Conservation (phyloP, 2,888 invertebrate genomes). For the Nemapogon koenigi region DNA sequence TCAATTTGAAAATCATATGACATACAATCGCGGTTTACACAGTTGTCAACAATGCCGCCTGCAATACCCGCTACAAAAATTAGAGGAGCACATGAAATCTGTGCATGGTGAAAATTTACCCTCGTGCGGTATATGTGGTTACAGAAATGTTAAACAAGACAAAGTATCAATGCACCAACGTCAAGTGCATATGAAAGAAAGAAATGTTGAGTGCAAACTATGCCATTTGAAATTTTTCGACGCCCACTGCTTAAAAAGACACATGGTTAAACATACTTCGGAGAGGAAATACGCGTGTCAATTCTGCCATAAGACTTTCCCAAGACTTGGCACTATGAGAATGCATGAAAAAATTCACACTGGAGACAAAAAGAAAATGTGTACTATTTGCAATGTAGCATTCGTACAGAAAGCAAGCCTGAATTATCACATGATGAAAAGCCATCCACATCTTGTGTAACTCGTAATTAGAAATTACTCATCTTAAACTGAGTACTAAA, state of each 20-base stretch:
- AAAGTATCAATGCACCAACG: constrained; percentile 21
- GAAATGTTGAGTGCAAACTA: constrained; percentile 3
- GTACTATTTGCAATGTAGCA: constrained; percentile 16
- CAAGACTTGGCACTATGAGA: constrained; percentile 14
- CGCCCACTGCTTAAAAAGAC: constrained; percentile 9
- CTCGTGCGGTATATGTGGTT: constrained; percentile 23
- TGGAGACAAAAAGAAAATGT: constrained; percentile 11
- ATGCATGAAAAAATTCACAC: constrained; percentile 21
- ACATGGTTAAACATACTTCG: constrained; percentile 19
- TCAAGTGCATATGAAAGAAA: constrained; percentile 15
- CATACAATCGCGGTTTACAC: too few relatives aligned
- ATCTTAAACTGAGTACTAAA: too few relatives aligned
- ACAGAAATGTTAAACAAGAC: constrained; percentile 17
- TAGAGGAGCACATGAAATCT: constrained; percentile 10
- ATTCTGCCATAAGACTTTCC: constrained; percentile 27
- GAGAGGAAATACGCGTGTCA: constrained; percentile 21
- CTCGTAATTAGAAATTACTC: too few relatives aligned
- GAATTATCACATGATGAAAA: constrained; percentile 24
- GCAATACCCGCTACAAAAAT: background rate
- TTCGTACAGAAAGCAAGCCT: constrained; percentile 21
- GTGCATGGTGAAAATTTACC: constrained; percentile 22
- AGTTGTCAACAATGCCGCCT: background rate
- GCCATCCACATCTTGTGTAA: constrained; percentile 18
- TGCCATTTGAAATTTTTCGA: constrained; percentile 21
- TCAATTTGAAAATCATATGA: too few relatives aligned